Evolutionary conservation across 2,888 invertebrate genomes (phyloP).

Genomic region (Scaptomyza parva): DNA sequence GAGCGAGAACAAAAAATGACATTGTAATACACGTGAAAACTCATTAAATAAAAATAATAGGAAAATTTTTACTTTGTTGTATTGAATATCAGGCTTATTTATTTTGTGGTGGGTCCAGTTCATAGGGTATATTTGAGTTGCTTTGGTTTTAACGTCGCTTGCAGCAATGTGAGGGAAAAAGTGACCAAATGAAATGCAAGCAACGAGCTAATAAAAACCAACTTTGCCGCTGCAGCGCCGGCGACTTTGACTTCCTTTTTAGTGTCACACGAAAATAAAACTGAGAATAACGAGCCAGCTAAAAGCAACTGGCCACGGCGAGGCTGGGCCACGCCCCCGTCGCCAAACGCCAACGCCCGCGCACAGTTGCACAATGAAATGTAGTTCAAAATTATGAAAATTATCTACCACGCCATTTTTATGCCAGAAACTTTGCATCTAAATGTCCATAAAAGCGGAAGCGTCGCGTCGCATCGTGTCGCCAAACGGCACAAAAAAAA

Average conservation of each 20-base stretch:
- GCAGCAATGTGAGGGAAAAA: conserved; percentile 39
- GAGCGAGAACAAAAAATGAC: no score
- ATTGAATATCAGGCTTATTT: no score
- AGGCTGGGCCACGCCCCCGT: conserved; percentile 50
- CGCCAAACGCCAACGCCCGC: conserved; percentile 59
- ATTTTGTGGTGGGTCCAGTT: not conserved
- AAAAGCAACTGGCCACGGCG: conserved; percentile 46
- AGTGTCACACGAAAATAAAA: conserved; percentile 75
- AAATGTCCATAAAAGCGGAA: conserved; percentile 80
- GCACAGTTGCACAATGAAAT: conserved; percentile 75
- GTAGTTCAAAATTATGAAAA: conserved; percentile 81
- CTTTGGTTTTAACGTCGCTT: not conserved
- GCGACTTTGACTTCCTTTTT: conserved; percentile 70
- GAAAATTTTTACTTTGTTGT: no score
- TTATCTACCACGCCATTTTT: conserved; percentile 80
- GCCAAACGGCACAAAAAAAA: conserved; percentile 58
- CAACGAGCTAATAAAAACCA: conserved; percentile 68
- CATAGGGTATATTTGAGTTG: conserved; percentile 9
- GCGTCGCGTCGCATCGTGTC: conserved; percentile 63
- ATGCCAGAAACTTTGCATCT: conserved; percentile 81
- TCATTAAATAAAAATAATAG: no score
- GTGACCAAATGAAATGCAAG: conserved; percentile 57
- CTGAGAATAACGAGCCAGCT: conserved; percentile 67
- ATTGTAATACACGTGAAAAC: no score
- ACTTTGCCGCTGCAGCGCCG: conserved; percentile 54